Conservation (phyloP, 2,797 vertebrate genomes). For the Prionace glauca region DNA sequence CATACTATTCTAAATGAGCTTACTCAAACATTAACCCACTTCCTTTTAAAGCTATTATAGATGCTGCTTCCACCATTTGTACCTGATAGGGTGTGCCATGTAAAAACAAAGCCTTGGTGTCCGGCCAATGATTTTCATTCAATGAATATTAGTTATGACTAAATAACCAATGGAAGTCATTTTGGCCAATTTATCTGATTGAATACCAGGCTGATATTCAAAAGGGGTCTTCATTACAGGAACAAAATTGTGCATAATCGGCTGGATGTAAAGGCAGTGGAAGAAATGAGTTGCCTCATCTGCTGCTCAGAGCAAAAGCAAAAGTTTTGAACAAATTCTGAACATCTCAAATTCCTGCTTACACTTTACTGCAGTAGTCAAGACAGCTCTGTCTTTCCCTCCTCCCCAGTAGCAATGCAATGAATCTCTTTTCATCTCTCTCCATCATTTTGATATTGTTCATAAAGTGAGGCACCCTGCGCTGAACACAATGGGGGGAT, state of each 20-base stretch:
- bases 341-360: not conserved
- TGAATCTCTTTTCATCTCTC: not conserved
- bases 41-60: not conserved
- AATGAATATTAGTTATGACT: not conserved
- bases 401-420: not conserved
- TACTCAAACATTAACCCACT: not conserved
- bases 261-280: not conserved
- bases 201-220: not conserved
- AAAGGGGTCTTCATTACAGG: not conserved
- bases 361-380: not conserved
- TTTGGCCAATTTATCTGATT: not conserved
- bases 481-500: not conserved
- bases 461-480: not conserved
- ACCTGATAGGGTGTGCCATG: too few species aligned
- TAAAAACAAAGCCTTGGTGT: not conserved
- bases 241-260: not conserved
- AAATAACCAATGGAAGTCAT: not conserved
- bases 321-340: not conserved
- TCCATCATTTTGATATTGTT: not conserved
- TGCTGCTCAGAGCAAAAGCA: not conserved
- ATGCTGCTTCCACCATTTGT: too few species aligned
- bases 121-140: not conserved
- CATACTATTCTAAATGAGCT: not conserved
- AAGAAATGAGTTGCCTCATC: not conserved
- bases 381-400: not conserved